Evolutionary conservation across 2,888 invertebrate species (phyloP).

Genomic region (Aleiodes alternator): DNA sequence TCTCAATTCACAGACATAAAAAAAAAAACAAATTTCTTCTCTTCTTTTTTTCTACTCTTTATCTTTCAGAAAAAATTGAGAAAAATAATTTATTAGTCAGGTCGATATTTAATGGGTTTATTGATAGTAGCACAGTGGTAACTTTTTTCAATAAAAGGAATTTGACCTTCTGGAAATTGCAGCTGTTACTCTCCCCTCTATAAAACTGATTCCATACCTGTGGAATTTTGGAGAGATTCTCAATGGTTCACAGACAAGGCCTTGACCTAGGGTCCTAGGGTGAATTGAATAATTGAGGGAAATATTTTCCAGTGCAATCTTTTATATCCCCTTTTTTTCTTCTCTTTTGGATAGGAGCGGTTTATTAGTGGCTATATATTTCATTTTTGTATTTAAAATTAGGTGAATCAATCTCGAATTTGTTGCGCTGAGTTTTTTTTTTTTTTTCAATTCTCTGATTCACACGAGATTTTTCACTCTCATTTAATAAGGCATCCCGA

Average conservation of each 20-base stretch:
- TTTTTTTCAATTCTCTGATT: neutral
- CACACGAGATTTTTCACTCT: neutral
- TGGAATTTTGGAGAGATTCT: neutral
- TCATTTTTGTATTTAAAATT: slow-evolving; percentile 17
- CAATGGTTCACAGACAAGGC: neutral
- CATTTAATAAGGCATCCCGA: too few species aligned
- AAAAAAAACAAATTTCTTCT: too few species aligned
- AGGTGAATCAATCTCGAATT: neutral
- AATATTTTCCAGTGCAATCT: neutral
- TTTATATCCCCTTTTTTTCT: slow-evolving; percentile 19
- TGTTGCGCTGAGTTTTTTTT: neutral
- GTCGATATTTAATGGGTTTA: slow-evolving; percentile 48
- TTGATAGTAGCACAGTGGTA: slow-evolving; percentile 32
- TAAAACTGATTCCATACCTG: slow-evolving; percentile 41
- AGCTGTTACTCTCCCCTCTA: slow-evolving; percentile 29
- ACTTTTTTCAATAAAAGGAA: slow-evolving; percentile 27
- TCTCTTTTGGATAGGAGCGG: slow-evolving; percentile 1
- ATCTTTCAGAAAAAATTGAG: neutral
- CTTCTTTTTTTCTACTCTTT: too few species aligned
- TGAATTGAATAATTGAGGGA: slow-evolving; percentile 29
- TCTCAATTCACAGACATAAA: slow-evolving; percentile 25
- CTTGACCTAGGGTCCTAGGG: slow-evolving; percentile 23
- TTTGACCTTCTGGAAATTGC: slow-evolving; percentile 32
- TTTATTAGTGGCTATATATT: slow-evolving; percentile 19
- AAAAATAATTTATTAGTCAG: slow-evolving; percentile 34